Evolutionary conservation across 2,888 invertebrate species (phyloP), one percentile per base, ranked within the genome.

Genomic region (Dolichopus griseipennis): DNA sequence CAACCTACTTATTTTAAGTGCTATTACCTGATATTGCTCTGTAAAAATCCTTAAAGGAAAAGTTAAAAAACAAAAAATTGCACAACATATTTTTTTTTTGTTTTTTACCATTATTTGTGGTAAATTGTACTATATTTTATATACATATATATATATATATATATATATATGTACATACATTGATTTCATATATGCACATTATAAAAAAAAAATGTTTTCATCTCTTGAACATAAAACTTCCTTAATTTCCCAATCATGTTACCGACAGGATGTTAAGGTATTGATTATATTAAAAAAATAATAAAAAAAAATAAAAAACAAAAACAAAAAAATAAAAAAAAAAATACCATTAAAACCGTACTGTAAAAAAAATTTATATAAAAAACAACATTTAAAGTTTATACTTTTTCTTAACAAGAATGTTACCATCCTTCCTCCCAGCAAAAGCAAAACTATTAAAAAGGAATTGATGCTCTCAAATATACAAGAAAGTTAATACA

Each of bases 1-100:
- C 52, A 52, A 52, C 52, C 52, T 52, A 52, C 52, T 52, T 52
- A 52, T 52, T 52, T 52, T 52, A 52, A 52, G 52, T 52, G 52
- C 52, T 52, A 52, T 52, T 52, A 52, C 52, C 52, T 52, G 52
- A n/a, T 52, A 52, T 52, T 52, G n/a, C 52, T 52, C 18, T 52
- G n/a, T n/a, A n/a, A 52, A 52, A 52, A 52, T 52, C 18, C 52
- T 52, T 52, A 52, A 52, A 52, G 52, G 52, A 18, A 18, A 52
- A 52, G 18, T 52, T 18, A 18, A 52, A 52, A 15, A 5, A 41
- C 15, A 41, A 52, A 52, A 18, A 52, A 52, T 52, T 52, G 18
- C 3, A 12, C 15, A 18, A 52, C 6, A 18, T n/a, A n/a, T 52
- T 52, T 52, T 52, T 52, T 52, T 52, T 18, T 52, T 18, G 3